Conservation (phyloP, 2,113 vertebrate species). For the Colistium nudipinnis region DNA sequence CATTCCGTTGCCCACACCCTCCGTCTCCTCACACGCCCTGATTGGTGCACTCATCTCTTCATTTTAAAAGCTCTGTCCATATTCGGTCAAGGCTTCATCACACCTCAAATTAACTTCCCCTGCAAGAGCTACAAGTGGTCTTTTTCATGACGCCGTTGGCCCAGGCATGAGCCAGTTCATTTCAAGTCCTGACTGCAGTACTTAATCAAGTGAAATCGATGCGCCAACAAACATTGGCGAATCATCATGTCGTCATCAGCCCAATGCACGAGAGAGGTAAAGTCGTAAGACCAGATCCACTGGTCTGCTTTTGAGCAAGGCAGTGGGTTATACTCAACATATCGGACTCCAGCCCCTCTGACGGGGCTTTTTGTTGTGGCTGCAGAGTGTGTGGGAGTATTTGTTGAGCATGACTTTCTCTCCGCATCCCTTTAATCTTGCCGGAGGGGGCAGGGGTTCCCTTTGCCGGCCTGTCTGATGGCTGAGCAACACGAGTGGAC, state of each 20-base stretch:
- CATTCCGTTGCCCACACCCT: conserved; percentile 41
- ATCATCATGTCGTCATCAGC: not conserved
- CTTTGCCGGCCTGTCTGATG: conserved; percentile 53
- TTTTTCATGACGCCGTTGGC: not conserved
- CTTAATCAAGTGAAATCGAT: not conserved
- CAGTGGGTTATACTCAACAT: not conserved
- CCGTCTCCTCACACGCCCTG: conserved; percentile 34
- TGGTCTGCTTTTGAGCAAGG: not conserved
- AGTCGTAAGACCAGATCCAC: not conserved
- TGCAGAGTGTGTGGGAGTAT: conserved; percentile 73
- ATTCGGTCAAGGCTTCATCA: conserved; percentile 14
- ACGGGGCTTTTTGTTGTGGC: conserved; percentile 69
- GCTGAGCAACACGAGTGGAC: conserved; percentile 57
- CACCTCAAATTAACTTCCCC: conserved; percentile 1
- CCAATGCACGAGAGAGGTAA: not conserved
- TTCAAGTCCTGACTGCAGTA: not conserved
- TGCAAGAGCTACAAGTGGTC: not conserved
- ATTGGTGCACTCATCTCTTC: conserved; percentile 30
- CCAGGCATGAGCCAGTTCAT: not conserved
- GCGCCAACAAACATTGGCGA: not conserved
- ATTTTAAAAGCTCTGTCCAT: conserved; percentile 17
- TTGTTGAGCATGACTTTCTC: conserved; percentile 67
- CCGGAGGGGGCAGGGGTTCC: conserved; percentile 67
- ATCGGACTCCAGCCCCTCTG: conserved; percentile 29
- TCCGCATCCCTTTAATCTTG: conserved; percentile 81